Conservation (phyloP, 2,113 vertebrate genomes). For the Elachura formosa region DNA sequence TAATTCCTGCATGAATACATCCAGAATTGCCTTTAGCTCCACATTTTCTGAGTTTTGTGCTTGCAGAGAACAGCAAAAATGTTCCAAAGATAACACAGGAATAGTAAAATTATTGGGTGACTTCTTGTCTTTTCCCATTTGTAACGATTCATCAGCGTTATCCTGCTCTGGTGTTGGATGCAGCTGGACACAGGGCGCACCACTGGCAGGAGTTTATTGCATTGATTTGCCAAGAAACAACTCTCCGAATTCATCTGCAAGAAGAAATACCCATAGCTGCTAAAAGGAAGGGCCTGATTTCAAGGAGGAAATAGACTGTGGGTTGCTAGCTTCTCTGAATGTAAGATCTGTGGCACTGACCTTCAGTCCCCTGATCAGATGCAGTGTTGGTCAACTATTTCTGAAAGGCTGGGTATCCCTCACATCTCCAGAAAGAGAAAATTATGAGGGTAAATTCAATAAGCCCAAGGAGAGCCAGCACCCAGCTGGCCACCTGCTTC, state of each 20-base stretch:
- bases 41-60: background rate
- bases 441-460: background rate
- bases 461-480: background rate
- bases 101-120: background rate
- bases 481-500: background rate
- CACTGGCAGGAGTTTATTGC: background rate
- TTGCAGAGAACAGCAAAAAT: background rate
- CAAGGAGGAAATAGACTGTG: background rate
- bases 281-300: background rate
- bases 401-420: background rate
- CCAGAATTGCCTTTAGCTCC: background rate
- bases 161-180: background rate
- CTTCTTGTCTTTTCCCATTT: background rate
- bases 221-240: background rate
- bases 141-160: background rate
- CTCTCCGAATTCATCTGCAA: background rate
- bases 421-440: background rate
- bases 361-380: background rate
- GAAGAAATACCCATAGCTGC: background rate
- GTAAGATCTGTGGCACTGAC: background rate
- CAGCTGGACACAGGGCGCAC: background rate
- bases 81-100: background rate
- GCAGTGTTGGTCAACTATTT: background rate
- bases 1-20: background rate
- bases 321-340: background rate